A percentile compares a stretch with the other conserved stretches of the same genome.
These are phyloP conservation scores for Trachelus troglodyta DNA, from an alignment of 2,888 invertebrate species.

Conservation along the genomic window DNA sequence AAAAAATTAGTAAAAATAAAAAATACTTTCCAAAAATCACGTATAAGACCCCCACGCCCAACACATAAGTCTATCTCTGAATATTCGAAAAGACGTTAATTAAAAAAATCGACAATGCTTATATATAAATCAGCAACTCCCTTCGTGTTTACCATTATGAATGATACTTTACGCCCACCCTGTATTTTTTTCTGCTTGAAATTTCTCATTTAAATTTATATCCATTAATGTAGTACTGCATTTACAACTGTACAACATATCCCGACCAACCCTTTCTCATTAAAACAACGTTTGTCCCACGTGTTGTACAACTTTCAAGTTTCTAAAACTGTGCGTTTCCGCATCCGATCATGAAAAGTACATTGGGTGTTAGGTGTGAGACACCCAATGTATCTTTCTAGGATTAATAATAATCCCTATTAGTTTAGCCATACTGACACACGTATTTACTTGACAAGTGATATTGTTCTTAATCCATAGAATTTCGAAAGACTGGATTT, in stretches of 20 bases:
- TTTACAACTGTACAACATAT: not conserved
- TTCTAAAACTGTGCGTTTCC: not conserved
- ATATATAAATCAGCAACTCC: not conserved
- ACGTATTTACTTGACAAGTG: too few species aligned
- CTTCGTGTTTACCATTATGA: not conserved
- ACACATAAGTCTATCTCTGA: too few species aligned
- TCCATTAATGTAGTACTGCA: not conserved
- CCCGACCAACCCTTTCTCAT: not conserved
- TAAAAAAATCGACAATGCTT: constrained; percentile 30
- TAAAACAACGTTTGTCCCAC: not conserved
- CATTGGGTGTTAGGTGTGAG: too few species aligned
- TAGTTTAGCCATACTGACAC: not conserved
- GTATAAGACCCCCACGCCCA: not conserved
- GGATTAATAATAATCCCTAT: not conserved
- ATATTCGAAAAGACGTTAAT: not conserved
- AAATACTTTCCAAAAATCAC: not conserved
- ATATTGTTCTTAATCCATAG: not conserved
- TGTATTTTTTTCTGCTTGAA: not conserved
- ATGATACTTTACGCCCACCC: not conserved
- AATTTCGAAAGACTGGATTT: not conserved
- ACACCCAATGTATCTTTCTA: too few species aligned
- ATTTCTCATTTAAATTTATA: not conserved
- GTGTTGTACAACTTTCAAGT: not conserved
- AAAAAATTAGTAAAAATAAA: not conserved
- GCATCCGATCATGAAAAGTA: too few species aligned